These are phyloP conservation scores for Macrotrachela quadricornifera DNA, from an alignment of 1,140 invertebrate species.

Conservation along the genomic window DNA sequence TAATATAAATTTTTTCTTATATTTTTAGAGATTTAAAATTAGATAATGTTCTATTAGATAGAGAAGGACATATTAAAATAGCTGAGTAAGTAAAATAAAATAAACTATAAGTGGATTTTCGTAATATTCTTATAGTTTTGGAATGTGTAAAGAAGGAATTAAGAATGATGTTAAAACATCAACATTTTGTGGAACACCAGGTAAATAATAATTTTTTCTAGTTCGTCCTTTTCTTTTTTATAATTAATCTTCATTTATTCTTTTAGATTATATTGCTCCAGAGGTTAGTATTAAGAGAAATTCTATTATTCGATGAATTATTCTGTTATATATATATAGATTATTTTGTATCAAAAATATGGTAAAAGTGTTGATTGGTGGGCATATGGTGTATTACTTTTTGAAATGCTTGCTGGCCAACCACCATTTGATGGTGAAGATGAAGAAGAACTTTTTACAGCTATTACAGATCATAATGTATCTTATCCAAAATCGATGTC, in stretches of 20 bases:
- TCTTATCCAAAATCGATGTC: constrained; percentile 89
- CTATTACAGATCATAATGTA: constrained; percentile 94
- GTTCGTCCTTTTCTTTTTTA: no score
- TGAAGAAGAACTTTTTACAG: constrained; percentile 84
- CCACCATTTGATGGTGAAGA: constrained; percentile 98
- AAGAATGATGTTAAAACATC: constrained; percentile 78
- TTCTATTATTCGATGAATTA: constrained; percentile 3
- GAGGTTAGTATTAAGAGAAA: no score
- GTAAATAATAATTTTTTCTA: constrained; percentile 24
- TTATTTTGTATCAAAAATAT: constrained; percentile 82
- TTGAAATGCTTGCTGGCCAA: constrained; percentile 92
- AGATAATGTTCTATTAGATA: constrained; percentile 88
- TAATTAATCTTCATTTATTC: neutral
- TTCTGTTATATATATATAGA: constrained; percentile 37
- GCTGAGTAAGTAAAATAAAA: constrained; percentile 96
- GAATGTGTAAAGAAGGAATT: constrained; percentile 98
- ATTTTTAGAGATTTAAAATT: constrained; percentile 64
- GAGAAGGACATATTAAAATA: constrained; percentile 95
- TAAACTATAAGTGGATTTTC: constrained; percentile 41
- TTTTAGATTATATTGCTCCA: neutral
- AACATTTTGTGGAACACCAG: constrained; percentile 96
- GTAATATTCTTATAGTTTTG: constrained; percentile 39
- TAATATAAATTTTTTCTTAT: neutral
- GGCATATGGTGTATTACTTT: constrained; percentile 62
- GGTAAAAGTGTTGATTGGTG: constrained; percentile 78